Conservation (phyloP, 2,797 vertebrate genomes). For the Fundulus diaphanus region DNA sequence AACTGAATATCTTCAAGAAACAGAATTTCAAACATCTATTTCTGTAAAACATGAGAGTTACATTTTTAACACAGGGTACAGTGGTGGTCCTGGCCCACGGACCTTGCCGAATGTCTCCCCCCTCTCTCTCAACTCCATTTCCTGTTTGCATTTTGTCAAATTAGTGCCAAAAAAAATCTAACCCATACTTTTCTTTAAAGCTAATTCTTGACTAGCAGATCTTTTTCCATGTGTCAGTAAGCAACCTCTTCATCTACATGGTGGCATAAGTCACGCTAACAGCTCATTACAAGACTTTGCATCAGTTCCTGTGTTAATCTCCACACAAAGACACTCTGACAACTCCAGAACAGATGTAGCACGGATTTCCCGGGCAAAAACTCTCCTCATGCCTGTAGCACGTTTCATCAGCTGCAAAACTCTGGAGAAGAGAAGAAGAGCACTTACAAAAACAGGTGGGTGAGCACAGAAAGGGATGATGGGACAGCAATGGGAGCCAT, state of each 20-base stretch:
- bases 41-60: conserved; percentile 50
- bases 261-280: conserved; percentile 48
- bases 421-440: conserved; percentile 47
- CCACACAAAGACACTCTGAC: conserved; percentile 51
- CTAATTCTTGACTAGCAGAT: conserved; percentile 38
- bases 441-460: conserved; percentile 68
- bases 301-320: conserved; percentile 67
- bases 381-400: conserved; percentile 12
- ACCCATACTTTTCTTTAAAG: conserved; percentile 47
- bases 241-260: conserved; percentile 27
- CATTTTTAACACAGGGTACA: too few species aligned
- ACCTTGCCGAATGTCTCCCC: too few species aligned
- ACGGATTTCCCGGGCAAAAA: conserved; percentile 35
- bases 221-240: conserved; percentile 29
- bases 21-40: conserved; percentile 43
- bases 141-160: too few species aligned
- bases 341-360: conserved; percentile 51
- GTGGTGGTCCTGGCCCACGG: too few species aligned
- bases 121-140: too few species aligned
- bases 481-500: conserved; percentile 70
- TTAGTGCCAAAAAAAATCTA: too few species aligned
- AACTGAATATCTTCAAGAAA: background rate
- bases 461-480: conserved; percentile 72
- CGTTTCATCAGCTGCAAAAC: conserved; percentile 62
- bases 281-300: conserved; percentile 66